These are phyloP conservation scores for Ephydatia muelleri DNA, from an alignment of 37 sponge, comb jelly and placozoan species.

Conservation along the genomic window DNA sequence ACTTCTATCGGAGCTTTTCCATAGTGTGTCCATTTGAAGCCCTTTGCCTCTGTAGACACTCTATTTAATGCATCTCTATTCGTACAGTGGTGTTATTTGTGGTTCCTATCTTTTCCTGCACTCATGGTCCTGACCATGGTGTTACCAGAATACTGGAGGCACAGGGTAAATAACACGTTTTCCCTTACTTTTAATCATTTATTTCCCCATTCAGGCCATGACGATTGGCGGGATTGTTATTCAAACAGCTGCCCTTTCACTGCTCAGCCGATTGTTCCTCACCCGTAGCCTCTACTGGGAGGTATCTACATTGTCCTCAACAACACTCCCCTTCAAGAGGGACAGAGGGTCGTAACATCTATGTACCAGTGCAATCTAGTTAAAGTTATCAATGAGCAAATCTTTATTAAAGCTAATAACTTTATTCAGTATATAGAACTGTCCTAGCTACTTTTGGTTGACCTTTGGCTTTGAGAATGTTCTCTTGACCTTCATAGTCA, in stretches of 20 bases:
- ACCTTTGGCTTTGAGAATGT: background rate
- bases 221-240: slow-evolving; percentile 57
- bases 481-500: background rate
- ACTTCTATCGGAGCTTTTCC: slow-evolving; percentile 70
- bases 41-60: background rate
- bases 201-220: slow-evolving; percentile 37
- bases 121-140: slow-evolving; percentile 53
- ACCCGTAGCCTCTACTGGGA: slow-evolving; percentile 85
- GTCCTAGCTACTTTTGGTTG: background rate
- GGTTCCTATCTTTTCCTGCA: slow-evolving; percentile 70
- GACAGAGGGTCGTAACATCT: slow-evolving; percentile 37
- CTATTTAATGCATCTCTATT: background rate
- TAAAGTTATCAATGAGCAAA: background rate
- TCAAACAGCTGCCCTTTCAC: slow-evolving; percentile 50
- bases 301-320: slow-evolving; percentile 74
- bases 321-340: slow-evolving; percentile 69
- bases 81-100: slow-evolving; percentile 65
- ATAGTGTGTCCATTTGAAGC: slow-evolving; percentile 36
- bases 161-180: slow-evolving; percentile 28
- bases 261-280: slow-evolving; percentile 70
- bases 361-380: background rate
- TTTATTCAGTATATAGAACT: no score
- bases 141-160: slow-evolving; percentile 61
- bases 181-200: background rate
- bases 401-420: background rate